Conservation (phyloP, 2,888 invertebrate species). For the Scaptomyza cyrtandrae region DNA sequence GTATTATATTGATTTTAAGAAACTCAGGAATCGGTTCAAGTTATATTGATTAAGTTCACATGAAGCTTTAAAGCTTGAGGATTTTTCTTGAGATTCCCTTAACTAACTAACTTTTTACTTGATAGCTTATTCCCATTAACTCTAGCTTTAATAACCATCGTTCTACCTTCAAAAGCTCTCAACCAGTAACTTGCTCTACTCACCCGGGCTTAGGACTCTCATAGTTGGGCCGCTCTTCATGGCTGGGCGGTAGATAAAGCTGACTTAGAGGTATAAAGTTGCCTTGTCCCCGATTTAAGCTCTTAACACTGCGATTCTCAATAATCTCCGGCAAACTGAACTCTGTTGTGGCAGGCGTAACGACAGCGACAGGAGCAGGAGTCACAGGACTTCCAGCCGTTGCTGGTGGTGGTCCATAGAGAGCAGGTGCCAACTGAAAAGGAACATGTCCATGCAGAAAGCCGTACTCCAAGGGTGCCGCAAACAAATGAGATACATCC, state of each 20-base stretch:
- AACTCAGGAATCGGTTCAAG: too few relatives aligned
- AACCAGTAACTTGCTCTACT: too few relatives aligned
- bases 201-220: constrained; percentile 75
- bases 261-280: constrained; percentile 80
- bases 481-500: constrained; percentile 78
- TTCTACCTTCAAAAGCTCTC: too few relatives aligned
- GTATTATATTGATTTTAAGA: too few relatives aligned
- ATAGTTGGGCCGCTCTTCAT: constrained; percentile 74
- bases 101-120: too few relatives aligned
- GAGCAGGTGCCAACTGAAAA: constrained; percentile 57
- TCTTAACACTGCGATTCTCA: constrained; percentile 77
- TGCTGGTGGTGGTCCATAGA: constrained; percentile 62
- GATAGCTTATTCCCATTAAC: too few relatives aligned
- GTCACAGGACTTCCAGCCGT: constrained; percentile 20
- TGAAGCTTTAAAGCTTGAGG: too few relatives aligned
- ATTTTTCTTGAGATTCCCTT: too few relatives aligned
- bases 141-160: neutral
- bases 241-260: constrained; percentile 74
- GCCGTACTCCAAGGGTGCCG: constrained; percentile 65
- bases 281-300: constrained; percentile 50
- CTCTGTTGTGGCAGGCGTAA: constrained; percentile 75
- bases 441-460: constrained; percentile 61
- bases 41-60: too few relatives aligned
- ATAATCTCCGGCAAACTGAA: constrained; percentile 82
- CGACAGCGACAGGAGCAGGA: constrained; percentile 71